Evolutionary conservation across 2,113 vertebrate species (phyloP), one percentile per base, ranked within the genome.

Genomic region (Mugil cephalus): DNA sequence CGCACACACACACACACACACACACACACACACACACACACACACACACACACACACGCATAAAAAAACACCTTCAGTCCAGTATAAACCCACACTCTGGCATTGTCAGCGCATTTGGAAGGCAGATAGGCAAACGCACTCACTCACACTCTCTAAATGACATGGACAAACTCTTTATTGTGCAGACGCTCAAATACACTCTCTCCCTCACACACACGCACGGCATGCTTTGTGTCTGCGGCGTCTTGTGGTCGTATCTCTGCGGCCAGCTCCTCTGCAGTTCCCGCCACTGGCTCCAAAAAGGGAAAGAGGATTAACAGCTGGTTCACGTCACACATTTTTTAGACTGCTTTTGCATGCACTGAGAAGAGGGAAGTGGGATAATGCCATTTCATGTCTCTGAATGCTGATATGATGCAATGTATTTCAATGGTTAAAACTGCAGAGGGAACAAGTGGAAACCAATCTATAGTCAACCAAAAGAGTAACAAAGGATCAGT

Each of bases 371-470:
- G 78, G 79, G 82, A 82, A 82, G 88, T 86, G 90, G 87, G 89
- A 94, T 93, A 92, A 94, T 91, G 79, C 74, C 66, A 85, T 94
- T 93, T 90, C 78, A 88, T 92, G 89, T 91, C 72, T 83, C 79
- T 85, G 83, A 89, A 76, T 71, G 42, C 62, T 18, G 8, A 68
- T 69, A 86, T 91, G 90, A 92, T 89, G 91, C 88, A 91, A 90
- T 65, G 61, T 58, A 65, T 51, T 77, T 76, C 69, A 78, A 82
- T 54, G 60, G 63, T 64, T 65, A 78, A 82, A 59, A 68, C 56
- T 48, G 17, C 48, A 72, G 61, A 38, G 11, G 46, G 21, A 88
- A 78, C 64, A 76, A 77, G 74, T 19, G 17, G 67, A 24, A 42
- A 66, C 55, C 51, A 64, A 77, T 87, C 56, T 38, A 39, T 79